Evolutionary conservation across 2,113 vertebrate genomes (phyloP), one percentile per base, ranked within the genome.

Genomic region (Dolichallabes microphthalmus): DNA sequence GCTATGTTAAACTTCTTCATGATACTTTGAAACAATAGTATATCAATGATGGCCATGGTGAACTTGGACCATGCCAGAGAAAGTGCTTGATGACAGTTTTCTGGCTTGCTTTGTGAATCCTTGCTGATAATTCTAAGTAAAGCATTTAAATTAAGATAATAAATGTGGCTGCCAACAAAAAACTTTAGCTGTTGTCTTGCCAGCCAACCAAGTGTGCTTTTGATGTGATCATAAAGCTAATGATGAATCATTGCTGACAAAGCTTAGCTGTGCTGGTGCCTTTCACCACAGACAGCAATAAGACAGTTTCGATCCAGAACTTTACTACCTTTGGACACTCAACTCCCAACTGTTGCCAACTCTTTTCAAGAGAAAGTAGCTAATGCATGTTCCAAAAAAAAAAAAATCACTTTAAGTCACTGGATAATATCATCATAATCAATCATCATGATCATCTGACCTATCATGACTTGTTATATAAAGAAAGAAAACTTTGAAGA

Each of bases 221-320:
- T 58, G 27, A 27, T 78, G 27, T 57, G 57, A 77, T 32, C 27
- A 57, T 55, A 20, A 78, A 57, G 27, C 75, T 57, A 58, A 78
- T 78, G 17, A 78, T 78, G 75, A 78, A 78, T 78, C 75, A 78
- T 58, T 57, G 75, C 53, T 78, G 75, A 78, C 75, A 78, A 78
- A 11, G 27, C 27, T 32, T 78, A 78, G 17, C 53, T 78, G 75
- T 58, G 12, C 53, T 78, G 53, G 27, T 78, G 75, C 53, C 53
- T 58, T 78, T 58, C 53, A 76, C 50, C 74, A 19, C 12, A 30
- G 75, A 77, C 52, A 55, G 6, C 75, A 57, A 27, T 57, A 17
- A 57, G 27, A 78, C 52, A 20, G 75, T 57, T 32, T 20, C 27
- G 2, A 57, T 78, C 75, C 75, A 32, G 53, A 78, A 57, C 15